Evolutionary conservation across 2,113 vertebrate genomes (phyloP).

Genomic region (Ctenomys sociabilis): DNA sequence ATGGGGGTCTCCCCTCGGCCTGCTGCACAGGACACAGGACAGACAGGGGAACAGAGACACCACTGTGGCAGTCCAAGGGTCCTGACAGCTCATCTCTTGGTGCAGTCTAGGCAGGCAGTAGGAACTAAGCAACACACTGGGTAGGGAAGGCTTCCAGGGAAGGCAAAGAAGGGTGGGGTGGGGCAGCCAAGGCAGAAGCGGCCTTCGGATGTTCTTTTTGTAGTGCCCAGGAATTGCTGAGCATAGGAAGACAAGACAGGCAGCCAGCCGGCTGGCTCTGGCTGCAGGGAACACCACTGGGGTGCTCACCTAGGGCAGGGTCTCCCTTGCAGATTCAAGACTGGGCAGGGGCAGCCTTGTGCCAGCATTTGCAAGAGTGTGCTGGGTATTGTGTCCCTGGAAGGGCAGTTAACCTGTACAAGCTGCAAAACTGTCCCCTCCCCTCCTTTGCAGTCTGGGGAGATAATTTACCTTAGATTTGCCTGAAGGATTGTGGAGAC

Average conservation of each 20-base stretch:
- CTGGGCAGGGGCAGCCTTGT: not conserved
- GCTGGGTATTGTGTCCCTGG: not conserved
- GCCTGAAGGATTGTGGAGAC: not conserved
- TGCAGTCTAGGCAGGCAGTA: not conserved
- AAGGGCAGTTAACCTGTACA: not conserved
- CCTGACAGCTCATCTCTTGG: not conserved
- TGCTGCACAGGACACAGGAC: not conserved
- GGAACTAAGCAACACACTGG: not conserved
- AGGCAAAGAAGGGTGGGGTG: constrained; percentile 8
- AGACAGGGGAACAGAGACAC: not conserved
- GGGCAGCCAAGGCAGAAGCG: not conserved
- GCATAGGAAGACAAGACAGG: not conserved
- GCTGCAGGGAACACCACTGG: not conserved
- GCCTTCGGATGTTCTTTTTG: constrained; percentile 53
- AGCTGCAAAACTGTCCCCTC: not conserved
- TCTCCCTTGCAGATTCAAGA: not conserved
- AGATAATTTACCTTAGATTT: not conserved
- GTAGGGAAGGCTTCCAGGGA: not conserved
- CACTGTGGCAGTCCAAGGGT: not conserved
- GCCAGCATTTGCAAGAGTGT: not conserved
- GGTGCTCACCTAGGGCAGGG: not conserved
- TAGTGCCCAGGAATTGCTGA: not conserved
- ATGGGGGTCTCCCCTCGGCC: not conserved
- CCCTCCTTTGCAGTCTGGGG: not conserved
- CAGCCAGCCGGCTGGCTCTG: not conserved